These are phyloP conservation scores for Aspidiotus destructor DNA, from an alignment of 2,888 invertebrate genomes.

Conservation along the genomic window DNA sequence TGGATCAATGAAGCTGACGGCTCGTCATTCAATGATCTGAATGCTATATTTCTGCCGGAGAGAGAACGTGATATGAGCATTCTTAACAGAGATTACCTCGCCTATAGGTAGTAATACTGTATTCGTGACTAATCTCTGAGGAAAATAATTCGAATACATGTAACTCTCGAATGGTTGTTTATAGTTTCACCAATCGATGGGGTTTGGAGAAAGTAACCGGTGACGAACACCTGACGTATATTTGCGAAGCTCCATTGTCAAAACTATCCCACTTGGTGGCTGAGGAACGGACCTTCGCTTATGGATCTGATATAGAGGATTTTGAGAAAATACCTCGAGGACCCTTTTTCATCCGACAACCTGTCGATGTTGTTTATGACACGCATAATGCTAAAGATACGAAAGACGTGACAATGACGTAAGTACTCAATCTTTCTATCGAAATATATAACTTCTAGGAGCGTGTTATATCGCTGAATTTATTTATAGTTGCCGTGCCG, in stretches of 20 bases:
- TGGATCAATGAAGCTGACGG: conserved; percentile 79
- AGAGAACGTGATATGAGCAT: conserved; percentile 41
- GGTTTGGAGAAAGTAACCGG: conserved; percentile 72
- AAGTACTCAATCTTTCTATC: conserved; percentile 37
- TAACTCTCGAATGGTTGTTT: not conserved
- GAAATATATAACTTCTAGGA: not conserved
- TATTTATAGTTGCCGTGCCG: conserved; percentile 59
- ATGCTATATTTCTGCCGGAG: conserved; percentile 70
- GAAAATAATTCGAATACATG: not conserved
- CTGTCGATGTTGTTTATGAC: conserved; percentile 73
- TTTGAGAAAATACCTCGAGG: conserved; percentile 73
- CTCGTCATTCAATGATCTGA: conserved; percentile 64
- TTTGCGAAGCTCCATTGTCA: conserved; percentile 77
- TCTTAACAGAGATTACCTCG: conserved; percentile 61
- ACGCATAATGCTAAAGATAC: conserved; percentile 56
- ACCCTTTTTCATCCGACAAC: conserved; percentile 79
- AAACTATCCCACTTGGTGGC: conserved; percentile 59
- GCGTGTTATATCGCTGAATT: conserved; percentile 6
- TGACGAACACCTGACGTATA: conserved; percentile 64
- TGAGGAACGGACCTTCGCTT: conserved; percentile 71
- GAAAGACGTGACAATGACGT: conserved; percentile 64
- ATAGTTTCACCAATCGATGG: conserved; percentile 58
- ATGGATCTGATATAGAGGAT: conserved; percentile 73
- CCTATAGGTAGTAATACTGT: conserved; percentile 53
- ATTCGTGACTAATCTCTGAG: not conserved